Evolutionary conservation across 30 jellyfish, hydroid and myxozoan species (phyloP).

Genomic region (Turritopsis rubra): DNA sequence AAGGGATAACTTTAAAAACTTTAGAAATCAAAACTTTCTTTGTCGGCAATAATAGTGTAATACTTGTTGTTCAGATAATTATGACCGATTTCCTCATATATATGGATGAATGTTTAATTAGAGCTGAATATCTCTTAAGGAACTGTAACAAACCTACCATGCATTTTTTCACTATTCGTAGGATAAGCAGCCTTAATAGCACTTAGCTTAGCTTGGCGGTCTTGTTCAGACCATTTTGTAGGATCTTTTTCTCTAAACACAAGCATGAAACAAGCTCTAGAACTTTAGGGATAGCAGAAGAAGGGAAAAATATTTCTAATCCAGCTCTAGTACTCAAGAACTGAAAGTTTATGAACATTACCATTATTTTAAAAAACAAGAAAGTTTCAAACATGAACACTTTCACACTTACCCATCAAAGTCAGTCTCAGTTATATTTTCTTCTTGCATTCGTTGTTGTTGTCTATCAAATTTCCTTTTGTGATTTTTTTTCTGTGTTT

Average conservation of each 20-base stretch:
- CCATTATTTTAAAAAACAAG: not conserved
- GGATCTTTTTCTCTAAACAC: conserved; percentile 62
- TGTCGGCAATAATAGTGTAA: too few species aligned
- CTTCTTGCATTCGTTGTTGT: conserved; percentile 48
- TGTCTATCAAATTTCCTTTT: conserved; percentile 53
- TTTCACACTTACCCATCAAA: conserved; percentile 8
- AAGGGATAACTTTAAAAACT: too few species aligned
- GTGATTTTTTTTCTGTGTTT: conserved; percentile 57
- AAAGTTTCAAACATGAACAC: not conserved
- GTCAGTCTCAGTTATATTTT: conserved; percentile 43
- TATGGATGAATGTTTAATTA: too few species aligned
- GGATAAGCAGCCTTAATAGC: conserved; percentile 52
- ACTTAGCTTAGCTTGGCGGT: conserved; percentile 54
- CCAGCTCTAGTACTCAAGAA: not conserved
- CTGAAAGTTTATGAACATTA: not conserved
- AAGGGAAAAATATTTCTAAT: conserved; percentile 17
- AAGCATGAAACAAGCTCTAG: not conserved
- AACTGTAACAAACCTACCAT: conserved; percentile 11
- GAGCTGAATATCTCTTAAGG: not conserved
- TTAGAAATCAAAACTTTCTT: too few species aligned
- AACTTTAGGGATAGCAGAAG: not conserved
- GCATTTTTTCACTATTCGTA: conserved; percentile 38
- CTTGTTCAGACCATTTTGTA: conserved; percentile 73
- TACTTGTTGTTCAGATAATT: too few species aligned
- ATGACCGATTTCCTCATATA: too few species aligned